A percentile compares a stretch with the other conserved stretches of the same genome.
phyloP scores from a whole-genome alignment of 2,888 invertebrate genomes.

The Hymenopus coronatus region DNA sequence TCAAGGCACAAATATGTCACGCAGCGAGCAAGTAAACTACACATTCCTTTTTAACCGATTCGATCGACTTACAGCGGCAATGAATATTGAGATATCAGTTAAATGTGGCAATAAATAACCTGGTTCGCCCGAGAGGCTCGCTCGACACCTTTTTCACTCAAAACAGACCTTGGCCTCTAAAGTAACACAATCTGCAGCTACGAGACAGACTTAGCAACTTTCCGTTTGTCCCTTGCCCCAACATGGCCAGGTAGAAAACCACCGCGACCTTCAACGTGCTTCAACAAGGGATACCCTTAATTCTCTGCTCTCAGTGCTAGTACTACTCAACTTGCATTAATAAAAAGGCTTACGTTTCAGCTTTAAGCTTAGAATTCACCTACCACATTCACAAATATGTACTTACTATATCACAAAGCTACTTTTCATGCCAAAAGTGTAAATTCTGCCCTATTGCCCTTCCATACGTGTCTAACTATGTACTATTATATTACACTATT shows the following conservation, averaged over 20 bases:
- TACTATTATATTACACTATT: not conserved
- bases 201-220: too few species aligned
- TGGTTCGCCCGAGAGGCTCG: too few species aligned
- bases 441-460: not conserved
- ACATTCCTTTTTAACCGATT: too few species aligned
- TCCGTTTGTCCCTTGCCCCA: too few species aligned
- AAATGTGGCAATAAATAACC: too few species aligned
- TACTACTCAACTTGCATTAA: not conserved
- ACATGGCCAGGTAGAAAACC: not conserved
- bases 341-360: not conserved
- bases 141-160: too few species aligned
- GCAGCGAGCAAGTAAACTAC: too few species aligned
- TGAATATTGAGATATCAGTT: too few species aligned
- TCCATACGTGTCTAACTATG: not conserved
- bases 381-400: not conserved
- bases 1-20: too few species aligned
- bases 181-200: too few species aligned
- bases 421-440: not conserved
- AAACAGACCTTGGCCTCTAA: too few species aligned
- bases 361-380: not conserved
- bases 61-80: too few species aligned
- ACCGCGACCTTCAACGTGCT: not conserved
- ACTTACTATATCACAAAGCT: not conserved
- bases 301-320: not conserved
- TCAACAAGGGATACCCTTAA: not conserved